These are phyloP conservation scores for Schlechtendalia chinensis DNA, from an alignment of 1,140 invertebrate species.

Conservation along the genomic window DNA sequence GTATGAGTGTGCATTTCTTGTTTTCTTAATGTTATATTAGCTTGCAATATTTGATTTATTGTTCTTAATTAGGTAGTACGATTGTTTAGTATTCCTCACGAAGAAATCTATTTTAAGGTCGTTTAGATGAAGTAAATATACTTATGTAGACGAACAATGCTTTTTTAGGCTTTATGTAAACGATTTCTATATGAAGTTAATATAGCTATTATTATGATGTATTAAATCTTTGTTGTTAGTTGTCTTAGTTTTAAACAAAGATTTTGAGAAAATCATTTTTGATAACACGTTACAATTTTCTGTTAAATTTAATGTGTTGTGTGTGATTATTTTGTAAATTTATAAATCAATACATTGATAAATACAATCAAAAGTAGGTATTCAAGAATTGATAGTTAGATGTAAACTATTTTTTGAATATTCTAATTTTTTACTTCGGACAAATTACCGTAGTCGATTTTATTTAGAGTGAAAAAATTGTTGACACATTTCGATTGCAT, in stretches of 20 bases:
- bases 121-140: neutral
- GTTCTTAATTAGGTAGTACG: too few species aligned
- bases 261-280: neutral
- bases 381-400: neutral
- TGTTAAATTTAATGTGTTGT: neutral
- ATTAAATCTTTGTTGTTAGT: neutral
- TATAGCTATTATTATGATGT: too few species aligned
- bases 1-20: too few species aligned
- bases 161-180: too few species aligned
- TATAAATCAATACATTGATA: too few species aligned
- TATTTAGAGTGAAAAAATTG: neutral
- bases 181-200: too few species aligned
- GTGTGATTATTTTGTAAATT: neutral
- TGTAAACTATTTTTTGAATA: too few species aligned
- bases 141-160: neutral
- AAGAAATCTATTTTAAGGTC: constrained; percentile 4
- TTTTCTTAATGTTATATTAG: too few species aligned
- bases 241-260: neutral
- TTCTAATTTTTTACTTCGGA: too few species aligned
- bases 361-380: neutral
- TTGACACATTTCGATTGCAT: neutral
- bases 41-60: too few species aligned
- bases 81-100: neutral
- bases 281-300: neutral
- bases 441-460: too few species aligned